These are phyloP conservation scores for Julus scandinavius DNA, from an alignment of 2,888 invertebrate genomes.

Conservation along the genomic window DNA sequence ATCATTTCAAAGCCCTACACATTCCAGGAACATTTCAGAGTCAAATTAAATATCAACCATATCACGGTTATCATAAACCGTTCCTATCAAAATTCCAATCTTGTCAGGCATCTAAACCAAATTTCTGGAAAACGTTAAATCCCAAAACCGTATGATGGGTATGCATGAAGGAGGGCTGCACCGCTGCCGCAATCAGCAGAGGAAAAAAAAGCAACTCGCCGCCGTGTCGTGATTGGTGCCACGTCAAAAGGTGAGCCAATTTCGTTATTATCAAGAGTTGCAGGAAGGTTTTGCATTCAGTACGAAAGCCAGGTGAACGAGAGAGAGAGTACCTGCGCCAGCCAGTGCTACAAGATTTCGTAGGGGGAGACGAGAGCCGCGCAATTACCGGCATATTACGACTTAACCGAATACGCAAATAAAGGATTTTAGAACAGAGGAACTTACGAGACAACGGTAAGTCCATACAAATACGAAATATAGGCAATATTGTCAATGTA, in stretches of 20 bases:
- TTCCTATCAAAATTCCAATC: neutral
- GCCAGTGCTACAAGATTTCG: neutral
- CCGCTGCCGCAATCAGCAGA: neutral
- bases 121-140: neutral
- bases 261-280: conserved; percentile 24
- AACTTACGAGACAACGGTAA: neutral
- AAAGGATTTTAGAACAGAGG: neutral
- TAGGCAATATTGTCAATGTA: neutral
- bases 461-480: neutral
- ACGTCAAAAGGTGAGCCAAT: conserved; percentile 37
- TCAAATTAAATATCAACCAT: neutral
- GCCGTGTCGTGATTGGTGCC: conserved; percentile 22
- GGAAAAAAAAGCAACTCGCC: neutral
- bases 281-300: conserved; percentile 23
- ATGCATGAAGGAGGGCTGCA: neutral
- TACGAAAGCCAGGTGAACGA: neutral
- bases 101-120: neutral
- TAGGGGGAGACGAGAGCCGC: neutral
- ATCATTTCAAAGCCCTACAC: neutral
- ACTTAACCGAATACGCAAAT: neutral
- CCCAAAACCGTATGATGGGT: neutral
- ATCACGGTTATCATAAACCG: neutral
- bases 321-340: neutral
- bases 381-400: neutral
- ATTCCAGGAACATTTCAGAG: neutral